Evolutionary conservation across 2,113 vertebrate species (phyloP).

Genomic region (Cottus gobio): DNA sequence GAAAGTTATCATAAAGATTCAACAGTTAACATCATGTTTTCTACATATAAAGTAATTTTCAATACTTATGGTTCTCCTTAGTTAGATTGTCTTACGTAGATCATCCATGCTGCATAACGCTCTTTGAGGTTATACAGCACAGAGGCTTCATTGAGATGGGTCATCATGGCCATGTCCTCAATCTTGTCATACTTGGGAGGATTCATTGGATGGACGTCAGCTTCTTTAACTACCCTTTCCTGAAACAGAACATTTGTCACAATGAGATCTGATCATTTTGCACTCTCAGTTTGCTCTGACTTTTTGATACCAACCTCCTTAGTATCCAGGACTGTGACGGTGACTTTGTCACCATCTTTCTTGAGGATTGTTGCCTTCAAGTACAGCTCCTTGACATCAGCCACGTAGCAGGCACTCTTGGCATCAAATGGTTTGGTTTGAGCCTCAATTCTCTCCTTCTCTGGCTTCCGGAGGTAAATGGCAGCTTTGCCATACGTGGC

Average conservation of each 20-base stretch:
- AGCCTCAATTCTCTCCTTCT: constrained; percentile 75
- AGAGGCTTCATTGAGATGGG: constrained; percentile 88
- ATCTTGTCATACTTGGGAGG: constrained; percentile 85
- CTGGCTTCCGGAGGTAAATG: constrained; percentile 75
- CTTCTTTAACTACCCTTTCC: constrained; percentile 73
- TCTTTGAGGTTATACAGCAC: constrained; percentile 93
- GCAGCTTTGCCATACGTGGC: constrained; percentile 74
- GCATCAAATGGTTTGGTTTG: constrained; percentile 72
- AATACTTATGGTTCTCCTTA: background rate
- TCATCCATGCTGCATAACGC: constrained; percentile 92
- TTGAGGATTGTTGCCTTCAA: constrained; percentile 64
- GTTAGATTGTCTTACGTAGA: constrained; percentile 80
- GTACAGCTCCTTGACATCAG: constrained; percentile 64
- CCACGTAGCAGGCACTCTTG: constrained; percentile 66
- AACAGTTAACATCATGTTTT: background rate
- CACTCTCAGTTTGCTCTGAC: background rate
- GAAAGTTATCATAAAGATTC: constrained; percentile 5
- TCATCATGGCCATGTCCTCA: constrained; percentile 87
- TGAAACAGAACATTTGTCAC: constrained; percentile 32
- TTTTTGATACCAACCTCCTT: constrained; percentile 54
- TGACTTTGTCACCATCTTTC: constrained; percentile 69
- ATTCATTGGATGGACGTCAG: constrained; percentile 69
- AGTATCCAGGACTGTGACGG: constrained; percentile 51
- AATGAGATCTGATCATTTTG: constrained; percentile 19
- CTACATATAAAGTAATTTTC: background rate